A percentile compares a stretch with the other conserved stretches of the same genome.
These are phyloP conservation scores for Tadarida brasiliensis DNA, from an alignment of 2,797 vertebrate species.

Conservation along the genomic window DNA sequence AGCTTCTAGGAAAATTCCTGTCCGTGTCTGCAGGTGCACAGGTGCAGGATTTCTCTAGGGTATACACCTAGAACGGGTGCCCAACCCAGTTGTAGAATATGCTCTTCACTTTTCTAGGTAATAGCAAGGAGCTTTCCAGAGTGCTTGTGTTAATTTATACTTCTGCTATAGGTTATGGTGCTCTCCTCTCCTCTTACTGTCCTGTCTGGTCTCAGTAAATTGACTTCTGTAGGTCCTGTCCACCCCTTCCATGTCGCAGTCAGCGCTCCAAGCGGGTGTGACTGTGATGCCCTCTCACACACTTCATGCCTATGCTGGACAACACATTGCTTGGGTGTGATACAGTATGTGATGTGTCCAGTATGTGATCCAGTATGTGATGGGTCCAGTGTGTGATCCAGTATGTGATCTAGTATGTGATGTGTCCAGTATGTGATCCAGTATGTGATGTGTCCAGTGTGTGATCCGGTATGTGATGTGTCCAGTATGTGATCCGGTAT, in stretches of 20 bases:
- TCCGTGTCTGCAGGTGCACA: neutral
- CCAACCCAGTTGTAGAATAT: neutral
- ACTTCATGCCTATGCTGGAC: accelerated
- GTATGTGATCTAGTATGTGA: no score
- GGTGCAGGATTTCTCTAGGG: no score
- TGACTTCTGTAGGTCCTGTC: neutral
- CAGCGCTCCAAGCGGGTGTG: accelerated
- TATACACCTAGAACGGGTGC: neutral
- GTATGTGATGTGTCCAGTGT: no score
- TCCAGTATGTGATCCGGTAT: no score
- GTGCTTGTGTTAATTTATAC: accelerated
- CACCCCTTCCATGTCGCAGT: neutral
- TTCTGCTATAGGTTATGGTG: accelerated
- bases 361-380: no score
- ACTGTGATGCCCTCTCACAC: accelerated
- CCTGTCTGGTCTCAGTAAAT: neutral
- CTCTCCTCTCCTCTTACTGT: neutral
- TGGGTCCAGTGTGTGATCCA: no score
- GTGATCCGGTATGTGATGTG: no score
- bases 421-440: no score
- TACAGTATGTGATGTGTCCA: accelerated
- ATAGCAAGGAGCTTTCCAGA: neutral
- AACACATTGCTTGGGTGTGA: accelerated
- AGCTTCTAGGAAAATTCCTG: neutral
- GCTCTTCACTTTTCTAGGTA: neutral